Conservation (phyloP, 2,113 vertebrate species). For the Xyrauchen texanus region DNA sequence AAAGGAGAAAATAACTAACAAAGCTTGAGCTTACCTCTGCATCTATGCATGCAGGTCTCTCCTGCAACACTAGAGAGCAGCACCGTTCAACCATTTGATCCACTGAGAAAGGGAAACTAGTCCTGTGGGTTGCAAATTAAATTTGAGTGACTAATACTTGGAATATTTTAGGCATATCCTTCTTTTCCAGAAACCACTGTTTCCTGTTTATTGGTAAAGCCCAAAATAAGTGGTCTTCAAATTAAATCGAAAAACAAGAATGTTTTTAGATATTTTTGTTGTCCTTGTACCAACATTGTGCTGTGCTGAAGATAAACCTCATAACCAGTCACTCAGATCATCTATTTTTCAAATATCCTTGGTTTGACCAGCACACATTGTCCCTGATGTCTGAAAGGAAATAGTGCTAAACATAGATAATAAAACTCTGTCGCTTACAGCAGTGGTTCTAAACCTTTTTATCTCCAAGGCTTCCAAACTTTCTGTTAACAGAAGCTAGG, state of each 20-base stretch:
- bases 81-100: conserved; percentile 69
- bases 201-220: no score
- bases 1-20: no score
- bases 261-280: not conserved
- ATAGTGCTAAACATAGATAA: not conserved
- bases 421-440: no score
- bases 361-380: not conserved
- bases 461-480: not conserved
- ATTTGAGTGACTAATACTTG: not conserved
- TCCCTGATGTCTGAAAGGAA: not conserved
- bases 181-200: no score
- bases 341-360: not conserved
- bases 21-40: no score
- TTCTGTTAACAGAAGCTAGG: no score
- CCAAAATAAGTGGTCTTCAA: no score
- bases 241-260: not conserved
- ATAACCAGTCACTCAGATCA: not conserved
- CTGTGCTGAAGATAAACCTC: not conserved
- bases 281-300: not conserved
- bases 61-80: conserved; percentile 67
- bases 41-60: conserved; percentile 56
- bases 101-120: conserved; percentile 63
- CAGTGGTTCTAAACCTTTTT: not conserved
- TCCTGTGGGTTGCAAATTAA: conserved; percentile 56
- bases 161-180: not conserved